Base-by-base conservation (phyloP, 2,888 invertebrate species). In the Troides aeacus region DNA sequence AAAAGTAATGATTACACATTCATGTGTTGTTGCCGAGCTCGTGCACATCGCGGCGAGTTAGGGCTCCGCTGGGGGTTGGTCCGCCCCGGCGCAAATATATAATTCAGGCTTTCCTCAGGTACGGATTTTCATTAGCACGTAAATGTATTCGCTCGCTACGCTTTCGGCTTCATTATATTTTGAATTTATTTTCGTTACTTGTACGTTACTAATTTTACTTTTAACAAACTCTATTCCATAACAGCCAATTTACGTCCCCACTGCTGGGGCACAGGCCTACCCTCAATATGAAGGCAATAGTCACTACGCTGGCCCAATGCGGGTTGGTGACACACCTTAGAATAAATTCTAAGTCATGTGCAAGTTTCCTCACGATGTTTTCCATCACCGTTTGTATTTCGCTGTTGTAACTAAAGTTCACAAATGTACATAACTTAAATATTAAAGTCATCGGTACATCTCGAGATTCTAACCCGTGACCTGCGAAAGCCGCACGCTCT, bases 31-130 rank as follows among this genome's bases (percentile, higher is more conserved):
- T 56, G 46, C 80, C 79, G 77, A 83, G 82, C 80, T 79, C 80
- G 75, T 77, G 79, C 76, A 73, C 66, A 75, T 24, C 72, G 72
- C 76, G 81, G 81, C 86, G 89, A 90, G 84, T 86, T 89, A 89
- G 79, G 74, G 77, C 83, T 74, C 88, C 83, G 74, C 57, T 24
- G 70, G 64, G 57, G 61, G 15, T 23, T 24, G n/a, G 56, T 65
- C 84, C 84, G 85, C 85, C 84, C 79, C 74, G 78, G 75, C 76
- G 78, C 82, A 82, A 78, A 87, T 89, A 80, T 85, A 83, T 87
- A 84, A 89, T 89, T 87, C 83, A 88, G 77, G 74, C 79, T 84
- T 85, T 85, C 84, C 84, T 85, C 85, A 83, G 84, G 82, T 87
- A 86, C 84, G 83, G 84, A 83, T 86, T 84, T 87, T 87, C 85